Base-by-base conservation (phyloP, 1,140 invertebrate genomes). In the Chelonus insularis region DNA sequence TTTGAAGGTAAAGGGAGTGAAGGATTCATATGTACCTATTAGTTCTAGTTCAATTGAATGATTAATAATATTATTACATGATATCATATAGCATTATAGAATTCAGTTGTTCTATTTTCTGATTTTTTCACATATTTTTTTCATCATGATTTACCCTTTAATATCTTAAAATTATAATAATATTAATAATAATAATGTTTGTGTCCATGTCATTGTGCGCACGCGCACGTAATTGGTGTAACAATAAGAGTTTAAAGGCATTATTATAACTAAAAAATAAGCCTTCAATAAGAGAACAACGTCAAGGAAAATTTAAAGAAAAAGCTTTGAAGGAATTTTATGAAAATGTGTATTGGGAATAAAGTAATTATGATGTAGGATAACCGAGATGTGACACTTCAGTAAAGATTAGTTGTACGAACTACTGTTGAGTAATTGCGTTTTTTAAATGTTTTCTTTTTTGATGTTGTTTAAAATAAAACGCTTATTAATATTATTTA, bases 191-290 rank as follows among this genome's bases (percentile, higher is more conserved):
- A 45, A 51, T 36, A 11, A 23, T 43, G 32, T 25, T 14, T 65
- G 48, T 67, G 48, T 63, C 41, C 64, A 21, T 65, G 36, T 63
- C 39, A 66, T 64, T 67, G 68, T 74, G 63, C 68, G 63, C 63
- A 57, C 60, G 65, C 66, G 63, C 68, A 70, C 65, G 69, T 67
- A 63, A 66, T 62, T 66, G 64, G 62, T 72, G 66, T 74, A 75
- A 75, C 73, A 76, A 74, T 75, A 69, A 73, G 73, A 73, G 73
- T 69, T 68, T 70, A 69, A 65, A 75, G 68, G 71, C 69, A 61
- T 54, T 72, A 68, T 66, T 58, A 68, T 65, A 65, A n/a, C n/a
- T n/a, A 66, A 41, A 56, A 70, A 68, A 71, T 69, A 67, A 56
- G 57, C 67, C 36, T 41, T 71, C 74, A 72, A 67, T 69, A 77